phyloP scores from a whole-genome alignment of 2,113 vertebrate species.

The Glaucidium brasilianum region DNA sequence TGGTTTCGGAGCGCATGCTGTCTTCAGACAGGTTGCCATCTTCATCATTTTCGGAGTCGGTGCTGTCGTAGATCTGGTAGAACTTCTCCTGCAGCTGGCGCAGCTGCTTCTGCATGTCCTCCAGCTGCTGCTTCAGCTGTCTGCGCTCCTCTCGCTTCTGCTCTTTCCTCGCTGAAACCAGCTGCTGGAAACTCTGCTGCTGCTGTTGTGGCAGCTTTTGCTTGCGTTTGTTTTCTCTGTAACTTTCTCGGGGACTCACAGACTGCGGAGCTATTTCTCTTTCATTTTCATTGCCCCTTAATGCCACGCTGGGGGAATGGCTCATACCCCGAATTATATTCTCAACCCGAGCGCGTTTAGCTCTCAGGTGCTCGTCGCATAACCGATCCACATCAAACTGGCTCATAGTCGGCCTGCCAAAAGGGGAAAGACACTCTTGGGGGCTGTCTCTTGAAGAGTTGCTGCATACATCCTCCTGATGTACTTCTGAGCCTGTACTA shows the following conservation, averaged over 20 bases:
- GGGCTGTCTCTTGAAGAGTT: conserved; percentile 97
- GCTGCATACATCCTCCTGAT: conserved; percentile 97
- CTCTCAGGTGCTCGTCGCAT: conserved; percentile 96
- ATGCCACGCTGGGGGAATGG: conserved; percentile 93
- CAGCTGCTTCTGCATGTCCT: conserved; percentile 99
- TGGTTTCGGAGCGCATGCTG: conserved; percentile 90
- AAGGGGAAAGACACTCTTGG: conserved; percentile 95
- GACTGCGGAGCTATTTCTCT: conserved; percentile 87
- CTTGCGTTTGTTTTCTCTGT: conserved; percentile 98
- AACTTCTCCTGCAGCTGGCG: conserved; percentile 99
- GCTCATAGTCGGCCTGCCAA: conserved; percentile 89
- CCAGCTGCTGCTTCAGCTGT: conserved; percentile 97
- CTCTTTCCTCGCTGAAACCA: conserved; percentile 94
- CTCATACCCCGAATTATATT: conserved; percentile 99
- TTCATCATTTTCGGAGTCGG: conserved; percentile 96
- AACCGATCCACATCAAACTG: conserved; percentile 95
- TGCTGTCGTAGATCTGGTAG: conserved; percentile 99
- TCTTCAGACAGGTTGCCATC: conserved; percentile 96
- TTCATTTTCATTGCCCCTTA: conserved; percentile 88
- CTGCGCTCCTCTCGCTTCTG: conserved; percentile 94
- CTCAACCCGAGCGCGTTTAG: conserved; percentile 96
- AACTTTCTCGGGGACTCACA: conserved; percentile 89
- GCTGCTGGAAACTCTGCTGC: conserved; percentile 97
- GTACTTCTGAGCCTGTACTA: conserved; percentile 95
- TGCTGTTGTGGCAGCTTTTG: conserved; percentile 98